A percentile compares a stretch with the other conserved stretches of the same genome.
These are phyloP conservation scores for Ips typographus DNA, from an alignment of 1,140 invertebrate species.

Conservation along the genomic window DNA sequence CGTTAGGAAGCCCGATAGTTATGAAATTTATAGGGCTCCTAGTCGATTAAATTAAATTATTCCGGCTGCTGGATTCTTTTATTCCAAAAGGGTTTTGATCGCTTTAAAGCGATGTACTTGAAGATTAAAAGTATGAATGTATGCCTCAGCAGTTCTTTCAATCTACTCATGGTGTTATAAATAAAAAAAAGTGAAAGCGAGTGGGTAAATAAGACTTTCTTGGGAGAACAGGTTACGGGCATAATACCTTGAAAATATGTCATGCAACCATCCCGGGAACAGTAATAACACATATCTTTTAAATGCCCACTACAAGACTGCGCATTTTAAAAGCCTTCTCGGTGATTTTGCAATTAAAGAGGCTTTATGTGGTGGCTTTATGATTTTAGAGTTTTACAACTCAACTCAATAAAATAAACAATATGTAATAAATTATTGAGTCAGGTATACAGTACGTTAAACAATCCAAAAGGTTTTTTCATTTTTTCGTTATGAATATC, in stretches of 20 bases:
- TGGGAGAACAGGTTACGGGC: slow-evolving; percentile 8
- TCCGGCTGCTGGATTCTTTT: neutral
- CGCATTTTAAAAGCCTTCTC: slow-evolving; percentile 28
- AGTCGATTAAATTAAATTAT: slow-evolving; percentile 3
- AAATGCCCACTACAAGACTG: slow-evolving; percentile 27
- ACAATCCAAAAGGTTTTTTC: neutral
- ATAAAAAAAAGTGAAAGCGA: no score
- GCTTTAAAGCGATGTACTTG: neutral
- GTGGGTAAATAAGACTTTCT: no score
- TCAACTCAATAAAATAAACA: slow-evolving; percentile 34
- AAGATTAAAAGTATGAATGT: neutral
- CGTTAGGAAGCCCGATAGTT: neutral
- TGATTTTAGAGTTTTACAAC: slow-evolving; percentile 30
- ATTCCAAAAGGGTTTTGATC: no score
- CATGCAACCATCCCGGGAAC: slow-evolving; percentile 21
- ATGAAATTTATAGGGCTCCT: slow-evolving; percentile 1
- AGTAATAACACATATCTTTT: slow-evolving; percentile 27
- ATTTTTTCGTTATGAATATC: no score
- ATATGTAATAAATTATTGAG: slow-evolving; percentile 30
- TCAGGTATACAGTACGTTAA: slow-evolving; percentile 27
- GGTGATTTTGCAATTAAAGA: slow-evolving; percentile 33
- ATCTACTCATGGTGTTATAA: no score
- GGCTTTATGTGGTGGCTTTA: slow-evolving; percentile 29
- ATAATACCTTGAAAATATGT: slow-evolving; percentile 19
- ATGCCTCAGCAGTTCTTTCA: no score